Conservation (phyloP, 2,888 invertebrate genomes). For the Syritta pipiens region DNA sequence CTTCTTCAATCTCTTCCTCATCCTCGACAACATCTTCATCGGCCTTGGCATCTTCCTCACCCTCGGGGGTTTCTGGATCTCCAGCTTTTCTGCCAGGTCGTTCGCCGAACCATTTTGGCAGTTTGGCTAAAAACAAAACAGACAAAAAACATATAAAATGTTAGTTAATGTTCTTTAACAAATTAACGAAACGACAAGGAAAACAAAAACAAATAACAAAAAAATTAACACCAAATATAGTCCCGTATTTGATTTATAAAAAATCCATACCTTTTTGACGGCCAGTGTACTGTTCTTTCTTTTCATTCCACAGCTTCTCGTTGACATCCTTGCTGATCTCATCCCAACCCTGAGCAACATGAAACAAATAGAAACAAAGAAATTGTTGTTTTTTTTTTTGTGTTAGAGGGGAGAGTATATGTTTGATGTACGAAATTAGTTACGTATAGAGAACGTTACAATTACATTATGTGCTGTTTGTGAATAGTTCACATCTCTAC, state of each 20-base stretch:
- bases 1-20: constrained; percentile 88
- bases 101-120: constrained; percentile 98
- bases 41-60: constrained; percentile 91
- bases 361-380: constrained; percentile 64
- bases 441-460: too few relatives aligned
- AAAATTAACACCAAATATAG: constrained; percentile 25
- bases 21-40: constrained; percentile 86
- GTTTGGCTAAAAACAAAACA: constrained; percentile 84
- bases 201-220: background rate
- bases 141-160: background rate
- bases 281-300: constrained; percentile 91
- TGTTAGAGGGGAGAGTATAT: too few relatives aligned
- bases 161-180: background rate
- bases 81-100: constrained; percentile 95
- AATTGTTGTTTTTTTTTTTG: constrained; percentile 40
- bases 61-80: constrained; percentile 93
- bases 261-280: constrained; percentile 91
- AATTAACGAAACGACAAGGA: background rate
- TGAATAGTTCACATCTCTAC: too few relatives aligned
- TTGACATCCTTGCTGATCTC: constrained; percentile 89
- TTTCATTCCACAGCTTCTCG: constrained; percentile 94
- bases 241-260: constrained; percentile 12
- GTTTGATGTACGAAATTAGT: too few relatives aligned
- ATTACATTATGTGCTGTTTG: too few relatives aligned
- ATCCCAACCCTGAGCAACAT: constrained; percentile 87